Conservation (phyloP, 2,888 invertebrate species). For the Sinohyriopsis cumingii region DNA sequence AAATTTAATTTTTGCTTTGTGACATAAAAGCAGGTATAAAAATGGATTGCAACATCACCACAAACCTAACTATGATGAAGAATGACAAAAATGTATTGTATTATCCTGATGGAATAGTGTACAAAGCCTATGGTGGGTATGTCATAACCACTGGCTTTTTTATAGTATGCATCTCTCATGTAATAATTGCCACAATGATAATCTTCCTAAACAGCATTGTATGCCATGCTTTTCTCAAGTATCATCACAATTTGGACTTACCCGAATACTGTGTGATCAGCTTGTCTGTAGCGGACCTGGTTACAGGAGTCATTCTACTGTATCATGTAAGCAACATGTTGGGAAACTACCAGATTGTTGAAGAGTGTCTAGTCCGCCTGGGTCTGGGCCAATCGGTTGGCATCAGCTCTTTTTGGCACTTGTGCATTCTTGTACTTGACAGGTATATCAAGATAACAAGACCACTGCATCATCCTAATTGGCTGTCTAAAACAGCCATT, state of each 20-base stretch:
- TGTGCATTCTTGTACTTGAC: slow-evolving; percentile 40
- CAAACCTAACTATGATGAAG: too few species aligned
- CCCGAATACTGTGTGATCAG: slow-evolving; percentile 41
- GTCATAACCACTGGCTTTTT: too few species aligned
- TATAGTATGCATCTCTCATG: too few species aligned
- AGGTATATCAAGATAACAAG: slow-evolving; percentile 45
- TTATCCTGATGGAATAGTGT: too few species aligned
- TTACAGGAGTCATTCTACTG: slow-evolving; percentile 44
- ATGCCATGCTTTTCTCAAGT: slow-evolving; percentile 25
- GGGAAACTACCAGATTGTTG: slow-evolving; percentile 41
- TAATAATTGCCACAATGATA: slow-evolving; percentile 29
- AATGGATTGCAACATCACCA: too few species aligned
- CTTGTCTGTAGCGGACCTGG: slow-evolving; percentile 45
- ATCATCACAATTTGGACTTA: slow-evolving; percentile 12
- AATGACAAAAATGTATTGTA: too few species aligned
- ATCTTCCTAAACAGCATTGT: slow-evolving; percentile 38
- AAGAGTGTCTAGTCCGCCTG: slow-evolving; percentile 44
- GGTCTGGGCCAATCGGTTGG: slow-evolving; percentile 34
- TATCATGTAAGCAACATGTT: slow-evolving; percentile 46
- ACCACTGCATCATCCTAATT: slow-evolving; percentile 34
- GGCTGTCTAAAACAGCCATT: slow-evolving; percentile 28
- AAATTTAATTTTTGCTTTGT: too few species aligned
- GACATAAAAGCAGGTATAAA: too few species aligned
- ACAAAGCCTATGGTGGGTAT: too few species aligned
- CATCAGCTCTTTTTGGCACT: slow-evolving; percentile 38